Evolutionary conservation across 2,888 invertebrate genomes (phyloP).

Genomic region (Drosophila longiperda): DNA sequence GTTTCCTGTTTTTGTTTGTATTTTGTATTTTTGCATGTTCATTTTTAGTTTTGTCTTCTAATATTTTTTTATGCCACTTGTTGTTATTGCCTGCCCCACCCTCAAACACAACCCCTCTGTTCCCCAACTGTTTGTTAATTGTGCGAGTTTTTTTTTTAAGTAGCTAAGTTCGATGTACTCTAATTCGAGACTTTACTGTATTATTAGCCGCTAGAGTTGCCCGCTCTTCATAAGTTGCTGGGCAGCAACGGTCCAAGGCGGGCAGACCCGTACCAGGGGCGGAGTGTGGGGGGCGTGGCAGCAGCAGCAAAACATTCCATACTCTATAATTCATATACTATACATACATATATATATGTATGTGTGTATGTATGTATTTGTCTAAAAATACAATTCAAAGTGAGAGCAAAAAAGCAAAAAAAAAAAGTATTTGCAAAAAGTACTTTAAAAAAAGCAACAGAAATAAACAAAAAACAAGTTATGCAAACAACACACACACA

Average conservation of each 20-base stretch:
- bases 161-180: slow-evolving; percentile 71
- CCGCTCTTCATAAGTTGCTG: slow-evolving; percentile 17
- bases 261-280: slow-evolving; percentile 28
- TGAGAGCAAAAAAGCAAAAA: slow-evolving; percentile 20
- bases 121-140: slow-evolving; percentile 62
- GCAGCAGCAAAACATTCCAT: slow-evolving; percentile 62
- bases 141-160: slow-evolving; percentile 50
- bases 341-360: slow-evolving; percentile 3
- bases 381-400: slow-evolving; percentile 17
- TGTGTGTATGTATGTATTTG: slow-evolving; percentile 8
- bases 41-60: slow-evolving; percentile 7
- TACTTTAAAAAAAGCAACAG: slow-evolving; percentile 46
- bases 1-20: slow-evolving; percentile 53
- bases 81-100: slow-evolving; percentile 54
- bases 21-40: slow-evolving; percentile 13
- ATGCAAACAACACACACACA: slow-evolving; percentile 24
- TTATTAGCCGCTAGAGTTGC: slow-evolving; percentile 58
- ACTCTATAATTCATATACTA: slow-evolving; percentile 20
- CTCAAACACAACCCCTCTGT: not conserved
- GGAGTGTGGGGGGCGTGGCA: slow-evolving; percentile 38
- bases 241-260: slow-evolving; percentile 57
- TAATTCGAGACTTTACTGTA: slow-evolving; percentile 63
- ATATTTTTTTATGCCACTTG: slow-evolving; percentile 49
- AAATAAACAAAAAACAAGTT: slow-evolving; percentile 5
- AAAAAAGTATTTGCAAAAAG: slow-evolving; percentile 57